Percentiles rank a stretch among this genome's conserved stretches.
These are phyloP conservation scores for Halocaridina rubra DNA, from an alignment of 2,888 invertebrate species.

Conservation along the genomic window DNA sequence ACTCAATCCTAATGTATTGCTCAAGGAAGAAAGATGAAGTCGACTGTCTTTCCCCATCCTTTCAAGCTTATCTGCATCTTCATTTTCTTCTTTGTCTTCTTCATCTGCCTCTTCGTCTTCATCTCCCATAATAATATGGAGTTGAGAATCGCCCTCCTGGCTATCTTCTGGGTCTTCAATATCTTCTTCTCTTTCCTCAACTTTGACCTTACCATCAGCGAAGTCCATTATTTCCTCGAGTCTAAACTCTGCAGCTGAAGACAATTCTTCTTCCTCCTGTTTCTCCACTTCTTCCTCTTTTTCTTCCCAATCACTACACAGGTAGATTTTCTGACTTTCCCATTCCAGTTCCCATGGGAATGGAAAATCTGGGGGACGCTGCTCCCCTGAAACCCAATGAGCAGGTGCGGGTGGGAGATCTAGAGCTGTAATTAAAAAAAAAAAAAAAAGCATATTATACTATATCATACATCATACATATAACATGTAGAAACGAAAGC, in stretches of 20 bases:
- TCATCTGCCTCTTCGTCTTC: conserved; percentile 39
- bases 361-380: conserved; percentile 16
- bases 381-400: not conserved
- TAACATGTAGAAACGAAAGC: too few species aligned
- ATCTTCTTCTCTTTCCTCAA: not conserved
- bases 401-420: conserved; percentile 26
- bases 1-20: too few species aligned
- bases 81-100: conserved; percentile 1
- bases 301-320: conserved; percentile 27
- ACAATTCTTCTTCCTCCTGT: not conserved
- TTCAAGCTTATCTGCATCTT: not conserved
- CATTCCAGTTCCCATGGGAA: conserved; percentile 63
- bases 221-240: not conserved
- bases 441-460: too few species aligned
- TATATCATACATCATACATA: too few species aligned
- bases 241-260: not conserved
- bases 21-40: too few species aligned
- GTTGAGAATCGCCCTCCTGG: conserved; percentile 26
- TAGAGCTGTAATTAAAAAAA: conserved; percentile 22
- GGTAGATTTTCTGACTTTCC: conserved; percentile 53
- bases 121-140: conserved; percentile 27
- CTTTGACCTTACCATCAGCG: not conserved
- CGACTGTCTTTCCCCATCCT: not conserved
- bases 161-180: conserved; percentile 29
- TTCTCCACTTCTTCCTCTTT: conserved; percentile 26